Base-by-base conservation (phyloP, 2,888 invertebrate species). In the Rhodophaea formosa region DNA sequence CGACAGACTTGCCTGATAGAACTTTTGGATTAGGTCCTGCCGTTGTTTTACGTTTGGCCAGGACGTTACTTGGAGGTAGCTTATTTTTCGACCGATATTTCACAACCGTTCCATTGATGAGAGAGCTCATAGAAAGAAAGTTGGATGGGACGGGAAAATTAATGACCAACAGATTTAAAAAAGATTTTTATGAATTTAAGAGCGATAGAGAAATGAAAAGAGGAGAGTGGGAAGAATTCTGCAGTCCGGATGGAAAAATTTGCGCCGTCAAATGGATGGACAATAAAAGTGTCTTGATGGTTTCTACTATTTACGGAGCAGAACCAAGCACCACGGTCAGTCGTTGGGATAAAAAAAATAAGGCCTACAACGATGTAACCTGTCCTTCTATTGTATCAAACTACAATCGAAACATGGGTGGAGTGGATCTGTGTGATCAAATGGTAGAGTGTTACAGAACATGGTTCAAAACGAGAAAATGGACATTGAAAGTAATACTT, bases 1-100 rank as follows among this genome's bases (percentile, higher is more conserved):
- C 59, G 39, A 62, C 60, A 35, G 52, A 58, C 29, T 60, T 7
- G 15, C 44, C 44, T 16, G 44, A 44, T 12, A 7, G 16, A 16
- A 44, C 7, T 15, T 58, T 70, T 30, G 67, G 70, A 10, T 53
- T 60, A 0, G 63, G 59, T 30, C 59, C 67, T 51, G 56, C 67
- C 17, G 63, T 69, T 10, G 57, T 71, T 16, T 52, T 69, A 8
- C 59, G 67, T 8, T 56, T 72, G 57, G 59, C 65, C 0, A 60
- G 53, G 44, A 64, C 67, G 7, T 15, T 72, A 1, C 58, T 56
- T 52, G 61, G 43, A 49, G 60, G 62, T 8, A 63, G 65, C 61
- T 65, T 58, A 29, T 53, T 66, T 51, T 66, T 69, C 51, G 66
- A 66, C 58, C 46, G 67, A 8, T 65, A 62, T 61, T 70, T 69